phyloP scores from a whole-genome alignment of 2,888 invertebrate species.

The Leptopilina syphax region DNA sequence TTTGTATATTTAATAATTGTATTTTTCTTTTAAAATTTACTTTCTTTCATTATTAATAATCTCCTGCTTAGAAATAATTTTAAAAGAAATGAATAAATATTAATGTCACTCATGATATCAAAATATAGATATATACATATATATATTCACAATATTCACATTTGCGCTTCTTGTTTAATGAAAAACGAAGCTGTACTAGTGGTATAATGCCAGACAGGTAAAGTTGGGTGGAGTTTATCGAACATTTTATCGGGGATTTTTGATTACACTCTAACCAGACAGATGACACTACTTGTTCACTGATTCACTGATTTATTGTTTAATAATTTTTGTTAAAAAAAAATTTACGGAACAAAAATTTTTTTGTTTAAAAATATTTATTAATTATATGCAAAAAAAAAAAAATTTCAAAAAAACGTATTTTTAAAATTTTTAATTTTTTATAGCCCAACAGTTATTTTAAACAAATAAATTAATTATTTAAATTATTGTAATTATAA shows the following conservation, averaged over 20 bases:
- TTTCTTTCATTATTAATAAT: conserved; percentile 37
- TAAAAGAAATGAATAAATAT: background rate
- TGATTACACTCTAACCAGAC: background rate
- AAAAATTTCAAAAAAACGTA: background rate
- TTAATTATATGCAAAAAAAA: background rate
- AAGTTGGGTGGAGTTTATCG: conserved; percentile 16
- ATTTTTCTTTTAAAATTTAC: conserved; percentile 3
- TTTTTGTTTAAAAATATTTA: too few species aligned
- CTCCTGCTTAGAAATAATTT: conserved; percentile 16
- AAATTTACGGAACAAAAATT: too few species aligned
- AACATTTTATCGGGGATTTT: conserved; percentile 14
- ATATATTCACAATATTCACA: conserved; percentile 32
- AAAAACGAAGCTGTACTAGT: background rate
- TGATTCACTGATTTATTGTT: too few species aligned
- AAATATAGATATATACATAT: background rate
- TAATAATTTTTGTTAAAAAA: too few species aligned
- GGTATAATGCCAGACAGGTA: conserved; percentile 12
- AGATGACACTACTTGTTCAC: conserved; percentile 16
- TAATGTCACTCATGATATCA: conserved; percentile 17
- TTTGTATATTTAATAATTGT: background rate
- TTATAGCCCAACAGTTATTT: too few species aligned
- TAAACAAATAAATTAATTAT: too few species aligned
- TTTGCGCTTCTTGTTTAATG: conserved; percentile 13
- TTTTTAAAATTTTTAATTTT: background rate
- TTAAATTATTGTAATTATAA: too few species aligned